Base-by-base conservation (phyloP, 2,888 invertebrate genomes). In the Nemotelus nigrinus region DNA sequence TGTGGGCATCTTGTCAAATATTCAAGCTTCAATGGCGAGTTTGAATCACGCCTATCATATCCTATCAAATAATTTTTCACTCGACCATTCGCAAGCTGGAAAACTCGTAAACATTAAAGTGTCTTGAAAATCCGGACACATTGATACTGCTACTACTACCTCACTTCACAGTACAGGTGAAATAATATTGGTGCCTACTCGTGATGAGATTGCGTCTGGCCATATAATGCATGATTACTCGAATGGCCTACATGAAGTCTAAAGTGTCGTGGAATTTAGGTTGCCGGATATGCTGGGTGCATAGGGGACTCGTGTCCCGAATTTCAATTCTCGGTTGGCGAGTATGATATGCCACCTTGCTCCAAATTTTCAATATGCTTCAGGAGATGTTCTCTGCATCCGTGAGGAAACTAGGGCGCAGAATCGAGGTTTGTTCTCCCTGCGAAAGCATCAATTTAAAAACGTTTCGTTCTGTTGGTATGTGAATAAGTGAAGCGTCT, bases 271-370 rank as follows among this genome's bases (percentile, higher is more conserved):
- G 70, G 41, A 53, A 70, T 70, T 53, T 70, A 70, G 70, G 70
- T 70, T 74, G 74, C 74, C 63, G 60, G 74, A 74, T 74, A 63
- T 60, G 60, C 63, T 41, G 72, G 47, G 74, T 72, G 63, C 74
- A 74, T 63, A 41, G n/a, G 63, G 74, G 48, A 48, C 7, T 63
- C 63, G 48, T 74, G 74, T 57, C 74, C 74, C 63, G 74, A 74
- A 74, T 74, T 50, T 50, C 25, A 63, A 74, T 63, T 57, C 74
- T 74, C 43, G 8, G 41, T 63, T 48, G 25, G 25, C 25, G 8
- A 55, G 6, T 47, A 5, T n/a, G 41, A 25, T 60, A 41, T 74
- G 25, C 25, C 25, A 74, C 58, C 74, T 57, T 74, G 74, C 41
- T 48, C 74, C 63, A 74, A 74, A 74, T 74, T 55, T 63, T 60